Evolutionary conservation across 2,113 vertebrate species (phyloP).

Genomic region (Lynx canadensis): DNA sequence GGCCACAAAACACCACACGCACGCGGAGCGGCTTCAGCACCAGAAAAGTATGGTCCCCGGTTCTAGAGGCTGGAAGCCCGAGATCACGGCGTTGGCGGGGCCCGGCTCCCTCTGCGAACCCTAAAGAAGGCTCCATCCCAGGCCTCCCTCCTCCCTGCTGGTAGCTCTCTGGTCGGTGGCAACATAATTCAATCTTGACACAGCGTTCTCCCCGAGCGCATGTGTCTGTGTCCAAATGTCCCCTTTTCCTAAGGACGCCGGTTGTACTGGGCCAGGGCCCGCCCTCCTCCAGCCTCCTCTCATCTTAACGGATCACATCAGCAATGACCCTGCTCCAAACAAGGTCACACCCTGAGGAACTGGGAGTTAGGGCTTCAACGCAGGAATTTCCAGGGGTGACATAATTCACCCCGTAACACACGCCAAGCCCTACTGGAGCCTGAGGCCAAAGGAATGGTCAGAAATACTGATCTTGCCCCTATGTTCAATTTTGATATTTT

Average conservation of each 20-base stretch:
- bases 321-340: neutral
- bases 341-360: neutral
- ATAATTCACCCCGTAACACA: neutral
- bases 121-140: neutral
- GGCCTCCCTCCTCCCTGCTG: neutral
- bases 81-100: neutral
- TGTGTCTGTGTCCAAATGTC: neutral
- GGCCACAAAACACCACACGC: neutral
- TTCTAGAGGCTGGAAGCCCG: neutral
- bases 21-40: neutral
- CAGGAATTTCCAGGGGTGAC: neutral
- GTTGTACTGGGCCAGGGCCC: neutral
- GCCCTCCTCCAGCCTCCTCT: neutral
- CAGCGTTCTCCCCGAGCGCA: neutral
- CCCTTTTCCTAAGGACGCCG: neutral
- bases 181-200: neutral
- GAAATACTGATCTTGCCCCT: neutral
- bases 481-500: neutral
- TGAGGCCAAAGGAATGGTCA: neutral
- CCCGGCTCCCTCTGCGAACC: neutral
- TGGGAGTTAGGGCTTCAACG: neutral
- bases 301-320: neutral
- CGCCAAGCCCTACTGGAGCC: neutral
- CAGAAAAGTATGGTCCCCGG: neutral
- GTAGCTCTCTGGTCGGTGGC: neutral